These are phyloP conservation scores for Tetragnatha versicolor DNA, from an alignment of 1,140 invertebrate genomes.

Conservation along the genomic window DNA sequence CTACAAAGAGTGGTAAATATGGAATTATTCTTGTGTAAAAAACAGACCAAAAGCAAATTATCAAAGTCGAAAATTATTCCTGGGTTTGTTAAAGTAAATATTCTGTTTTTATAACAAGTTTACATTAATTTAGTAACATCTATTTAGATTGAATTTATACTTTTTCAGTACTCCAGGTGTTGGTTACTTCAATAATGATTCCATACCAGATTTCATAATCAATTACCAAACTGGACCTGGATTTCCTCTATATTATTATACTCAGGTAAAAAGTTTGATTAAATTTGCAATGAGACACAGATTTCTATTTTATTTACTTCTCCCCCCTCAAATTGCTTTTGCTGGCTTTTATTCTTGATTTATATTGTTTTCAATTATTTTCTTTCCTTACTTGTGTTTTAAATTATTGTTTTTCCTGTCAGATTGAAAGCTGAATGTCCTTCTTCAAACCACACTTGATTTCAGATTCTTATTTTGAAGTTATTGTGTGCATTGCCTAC, in stretches of 20 bases:
- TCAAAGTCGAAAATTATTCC: no score
- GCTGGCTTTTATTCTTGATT: background rate
- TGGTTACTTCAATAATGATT: slow-evolving; percentile 81
- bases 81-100: no score
- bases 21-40: no score
- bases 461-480: no score
- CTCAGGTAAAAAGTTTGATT: slow-evolving; percentile 66
- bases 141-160: slow-evolving; percentile 3
- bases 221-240: slow-evolving; percentile 79
- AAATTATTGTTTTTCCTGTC: no score
- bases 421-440: background rate
- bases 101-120: no score
- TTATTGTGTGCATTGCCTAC: no score
- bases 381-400: background rate
- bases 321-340: background rate
- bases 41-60: no score
- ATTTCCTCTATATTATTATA: slow-evolving; percentile 79
- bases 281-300: background rate
- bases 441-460: background rate
- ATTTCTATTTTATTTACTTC: background rate
- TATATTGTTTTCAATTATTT: background rate
- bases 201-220: slow-evolving; percentile 82
- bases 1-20: no score
- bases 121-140: no score
- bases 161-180: slow-evolving; percentile 76